Base-by-base conservation (phyloP, 2,113 vertebrate genomes). In the Gnathonemus echidnorhynchus region DNA sequence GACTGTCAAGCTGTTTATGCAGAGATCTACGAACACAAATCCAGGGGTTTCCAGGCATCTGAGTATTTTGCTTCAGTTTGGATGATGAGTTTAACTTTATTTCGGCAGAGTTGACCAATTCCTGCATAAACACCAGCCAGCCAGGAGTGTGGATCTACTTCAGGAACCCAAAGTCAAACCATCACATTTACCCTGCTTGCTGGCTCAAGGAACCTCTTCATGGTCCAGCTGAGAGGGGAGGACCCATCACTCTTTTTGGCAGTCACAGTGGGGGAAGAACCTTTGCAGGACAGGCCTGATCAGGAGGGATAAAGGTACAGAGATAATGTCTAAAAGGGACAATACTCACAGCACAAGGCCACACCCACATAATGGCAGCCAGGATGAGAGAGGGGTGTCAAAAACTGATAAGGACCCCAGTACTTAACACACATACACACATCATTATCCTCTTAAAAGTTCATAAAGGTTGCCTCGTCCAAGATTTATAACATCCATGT, bases 251-350 rank as follows among this genome's bases (percentile, higher is more conserved):
- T 95, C 90, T 95, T 96, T 91, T 95, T 96, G 58, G 96, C 93
- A 93, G 97, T 98, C 92, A 95, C 94, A 27, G 92, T 92, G 42
- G 97, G 95, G 88, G 95, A 96, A 0, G 96, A 95, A 77, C 95
- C 98, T 93, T 97, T 98, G 89, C 96, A 95, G 86, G 96, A 95
- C 27, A 94, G 90, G 66, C 97, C 98, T 99, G 92, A 90, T 89
- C n/a, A 77, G 0, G 45, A 6, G 90, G 58, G 91, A 91, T 74
- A 83, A 39, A 0, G 11, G 27, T 2, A 24, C 83, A 39, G 45
- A 27, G 87, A 6, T 88, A 11, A 46, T 19, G 2, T 39, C 53
- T 58, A 35, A 88, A 21, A 5, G 24, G 52, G 8, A 39, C 35
- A 62, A 3, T 7, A 10, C 87, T 58, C 31, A 49, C 49, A 87